Evolutionary conservation across 1,140 invertebrate genomes (phyloP).

Genomic region (Nebria ingens): DNA sequence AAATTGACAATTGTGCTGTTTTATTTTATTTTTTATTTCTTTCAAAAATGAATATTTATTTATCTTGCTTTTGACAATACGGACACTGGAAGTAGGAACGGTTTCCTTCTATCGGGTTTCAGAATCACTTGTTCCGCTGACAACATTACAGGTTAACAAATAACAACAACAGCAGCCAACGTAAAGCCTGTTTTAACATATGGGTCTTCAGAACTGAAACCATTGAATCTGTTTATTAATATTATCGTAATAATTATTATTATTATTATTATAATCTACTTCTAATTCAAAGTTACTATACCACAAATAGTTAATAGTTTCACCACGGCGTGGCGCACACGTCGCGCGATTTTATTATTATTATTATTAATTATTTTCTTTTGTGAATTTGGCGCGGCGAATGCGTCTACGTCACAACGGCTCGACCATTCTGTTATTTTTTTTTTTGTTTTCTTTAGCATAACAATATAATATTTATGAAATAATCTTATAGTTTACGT

Average conservation of each 20-base stretch:
- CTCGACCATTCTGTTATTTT: slow-evolving; percentile 22
- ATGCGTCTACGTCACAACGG: no score
- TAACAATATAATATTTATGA: slow-evolving; percentile 39
- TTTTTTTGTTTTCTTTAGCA: no score
- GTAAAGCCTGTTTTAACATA: slow-evolving; percentile 32
- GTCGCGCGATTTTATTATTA: no score
- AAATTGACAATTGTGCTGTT: no score
- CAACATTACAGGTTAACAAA: slow-evolving; percentile 25
- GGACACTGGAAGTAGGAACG: not conserved
- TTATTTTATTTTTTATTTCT: no score
- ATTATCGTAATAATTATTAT: slow-evolving; percentile 3
- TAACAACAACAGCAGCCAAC: slow-evolving; percentile 35
- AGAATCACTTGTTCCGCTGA: not conserved
- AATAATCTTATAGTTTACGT: slow-evolving; percentile 34
- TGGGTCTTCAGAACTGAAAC: slow-evolving; percentile 32
- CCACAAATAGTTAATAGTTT: slow-evolving; percentile 32
- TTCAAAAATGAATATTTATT: no score
- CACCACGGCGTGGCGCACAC: slow-evolving; percentile 18
- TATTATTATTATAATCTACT: slow-evolving; percentile 30
- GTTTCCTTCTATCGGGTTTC: not conserved
- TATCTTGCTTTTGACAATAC: not conserved
- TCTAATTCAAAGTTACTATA: slow-evolving; percentile 38
- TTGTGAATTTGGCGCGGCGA: slow-evolving; percentile 7
- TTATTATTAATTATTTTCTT: no score
- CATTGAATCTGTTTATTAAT: slow-evolving; percentile 31